Percentiles rank a stretch among this genome's conserved stretches.
phyloP scores from a whole-genome alignment of 1,140 invertebrate genomes.

The Brachionus calyciflorus region DNA sequence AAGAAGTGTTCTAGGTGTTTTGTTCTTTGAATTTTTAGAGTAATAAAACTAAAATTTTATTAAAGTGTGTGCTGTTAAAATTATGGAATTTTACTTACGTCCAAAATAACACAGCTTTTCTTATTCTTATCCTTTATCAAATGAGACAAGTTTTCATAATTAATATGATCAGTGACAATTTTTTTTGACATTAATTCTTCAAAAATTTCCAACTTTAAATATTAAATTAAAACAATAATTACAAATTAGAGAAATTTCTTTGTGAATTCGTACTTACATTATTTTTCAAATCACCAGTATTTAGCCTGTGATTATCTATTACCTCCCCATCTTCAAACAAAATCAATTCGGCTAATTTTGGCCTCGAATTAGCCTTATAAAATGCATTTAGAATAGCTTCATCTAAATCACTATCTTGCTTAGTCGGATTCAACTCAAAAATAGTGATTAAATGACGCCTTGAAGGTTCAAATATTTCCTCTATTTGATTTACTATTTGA shows the following conservation, averaged over 20 bases:
- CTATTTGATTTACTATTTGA: background rate
- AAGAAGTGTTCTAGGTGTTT: no score
- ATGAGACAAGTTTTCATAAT: background rate
- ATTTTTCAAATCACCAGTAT: background rate
- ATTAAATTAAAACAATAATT: no score
- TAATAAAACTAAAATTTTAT: no score
- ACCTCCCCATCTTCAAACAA: background rate
- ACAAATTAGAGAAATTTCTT: no score
- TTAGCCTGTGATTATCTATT: background rate
- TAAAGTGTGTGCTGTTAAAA: no score
- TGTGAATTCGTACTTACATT: no score
- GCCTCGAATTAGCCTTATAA: background rate
- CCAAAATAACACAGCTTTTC: background rate
- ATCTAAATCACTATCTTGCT: constrained; percentile 20
- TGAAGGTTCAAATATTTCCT: background rate
- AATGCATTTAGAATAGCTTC: constrained; percentile 26
- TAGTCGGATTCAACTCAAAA: constrained; percentile 24
- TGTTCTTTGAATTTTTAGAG: no score
- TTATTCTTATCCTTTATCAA: background rate
- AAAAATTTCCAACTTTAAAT: constrained; percentile 18
- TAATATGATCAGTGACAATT: background rate
- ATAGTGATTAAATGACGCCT: constrained; percentile 12
- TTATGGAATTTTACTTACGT: constrained; percentile 5
- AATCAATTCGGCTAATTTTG: background rate
- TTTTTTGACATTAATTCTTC: background rate